phyloP scores from a whole-genome alignment of 2,113 vertebrate species.

The Colistium nudipinnis region DNA sequence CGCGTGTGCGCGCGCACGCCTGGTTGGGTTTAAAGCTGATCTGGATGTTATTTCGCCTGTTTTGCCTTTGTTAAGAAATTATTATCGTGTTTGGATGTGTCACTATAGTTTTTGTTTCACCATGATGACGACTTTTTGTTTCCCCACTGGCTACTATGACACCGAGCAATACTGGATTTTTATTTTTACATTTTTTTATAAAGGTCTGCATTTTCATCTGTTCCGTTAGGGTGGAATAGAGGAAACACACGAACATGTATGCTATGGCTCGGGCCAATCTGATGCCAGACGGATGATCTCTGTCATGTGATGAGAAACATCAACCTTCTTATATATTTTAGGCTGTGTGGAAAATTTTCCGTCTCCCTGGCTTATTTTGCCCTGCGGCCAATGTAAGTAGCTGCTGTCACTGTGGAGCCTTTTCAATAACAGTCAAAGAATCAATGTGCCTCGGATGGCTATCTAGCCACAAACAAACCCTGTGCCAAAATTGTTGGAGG shows the following conservation, averaged over 20 bases:
- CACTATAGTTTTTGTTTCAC: neutral
- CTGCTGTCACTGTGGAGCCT: neutral
- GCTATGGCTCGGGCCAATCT: neutral
- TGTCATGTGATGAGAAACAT: neutral
- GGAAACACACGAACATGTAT: neutral
- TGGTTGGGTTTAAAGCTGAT: neutral
- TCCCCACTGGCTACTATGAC: too few species aligned
- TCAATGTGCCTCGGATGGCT: neutral
- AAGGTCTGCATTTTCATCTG: neutral
- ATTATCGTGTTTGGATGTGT: neutral
- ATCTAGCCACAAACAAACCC: neutral
- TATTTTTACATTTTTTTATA: too few species aligned
- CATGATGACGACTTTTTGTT: neutral
- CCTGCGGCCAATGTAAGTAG: neutral
- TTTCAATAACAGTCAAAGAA: neutral
- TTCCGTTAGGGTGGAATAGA: neutral
- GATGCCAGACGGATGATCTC: neutral
- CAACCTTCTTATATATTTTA: neutral
- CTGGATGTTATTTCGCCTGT: neutral
- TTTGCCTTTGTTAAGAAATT: neutral
- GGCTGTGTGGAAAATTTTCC: neutral
- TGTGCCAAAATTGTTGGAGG: neutral
- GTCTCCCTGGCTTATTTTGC: neutral
- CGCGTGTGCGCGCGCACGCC: neutral
- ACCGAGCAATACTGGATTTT: too few species aligned